phyloP scores from a whole-genome alignment of 1,140 invertebrate genomes.

The Cecropterus lyciades region DNA sequence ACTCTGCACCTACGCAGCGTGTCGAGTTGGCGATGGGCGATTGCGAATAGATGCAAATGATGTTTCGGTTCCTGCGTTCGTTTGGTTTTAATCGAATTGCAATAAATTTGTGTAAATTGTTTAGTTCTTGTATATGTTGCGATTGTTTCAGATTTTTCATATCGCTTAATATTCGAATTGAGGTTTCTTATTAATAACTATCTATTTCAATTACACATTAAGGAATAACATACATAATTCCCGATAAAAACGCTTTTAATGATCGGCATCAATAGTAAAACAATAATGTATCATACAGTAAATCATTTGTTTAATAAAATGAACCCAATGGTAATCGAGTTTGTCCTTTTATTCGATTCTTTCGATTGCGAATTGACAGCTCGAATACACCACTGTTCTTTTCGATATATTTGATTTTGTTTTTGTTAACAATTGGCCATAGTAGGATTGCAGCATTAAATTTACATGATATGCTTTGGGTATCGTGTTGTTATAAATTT shows the following conservation, averaged over 20 bases:
- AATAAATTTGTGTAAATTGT: background rate
- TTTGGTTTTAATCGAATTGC: background rate
- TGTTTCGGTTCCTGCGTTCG: background rate
- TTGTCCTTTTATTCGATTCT: background rate
- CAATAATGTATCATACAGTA: too few relatives aligned
- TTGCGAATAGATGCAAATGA: constrained; percentile 16
- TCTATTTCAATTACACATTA: too few relatives aligned
- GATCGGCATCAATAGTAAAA: too few relatives aligned
- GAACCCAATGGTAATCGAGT: too few relatives aligned
- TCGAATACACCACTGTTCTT: background rate
- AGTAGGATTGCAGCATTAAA: constrained; percentile 48
- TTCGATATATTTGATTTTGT: constrained; percentile 14
- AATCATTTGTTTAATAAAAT: too few relatives aligned
- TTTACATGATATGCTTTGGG: constrained; percentile 43
- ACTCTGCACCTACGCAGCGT: constrained; percentile 45
- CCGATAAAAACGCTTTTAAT: too few relatives aligned
- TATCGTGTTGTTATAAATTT: constrained; percentile 35
- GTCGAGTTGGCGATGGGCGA: constrained; percentile 32
- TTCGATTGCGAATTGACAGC: background rate
- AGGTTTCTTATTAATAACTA: too few relatives aligned
- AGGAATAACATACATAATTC: too few relatives aligned
- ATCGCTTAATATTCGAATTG: too few relatives aligned
- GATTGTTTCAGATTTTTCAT: too few relatives aligned
- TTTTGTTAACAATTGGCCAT: constrained; percentile 9
- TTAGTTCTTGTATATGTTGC: too few relatives aligned